These are phyloP conservation scores for Capitulum mitella DNA, from an alignment of 2,888 invertebrate species.

Conservation along the genomic window DNA sequence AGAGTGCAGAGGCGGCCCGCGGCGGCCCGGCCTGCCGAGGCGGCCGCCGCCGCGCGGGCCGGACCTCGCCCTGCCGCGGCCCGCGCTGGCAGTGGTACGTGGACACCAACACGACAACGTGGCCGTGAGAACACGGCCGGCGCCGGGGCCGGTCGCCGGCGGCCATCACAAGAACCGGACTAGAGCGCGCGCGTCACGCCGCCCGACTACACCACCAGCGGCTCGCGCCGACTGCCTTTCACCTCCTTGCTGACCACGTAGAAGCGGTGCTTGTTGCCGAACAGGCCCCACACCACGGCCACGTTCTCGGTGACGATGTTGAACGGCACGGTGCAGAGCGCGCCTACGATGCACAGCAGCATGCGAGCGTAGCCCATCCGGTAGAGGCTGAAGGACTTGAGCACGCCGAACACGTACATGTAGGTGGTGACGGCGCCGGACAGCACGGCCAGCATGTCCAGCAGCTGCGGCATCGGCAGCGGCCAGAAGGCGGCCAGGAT, in stretches of 20 bases:
- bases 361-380: conserved; percentile 74
- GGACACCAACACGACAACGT: too few relatives aligned
- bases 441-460: conserved; percentile 51
- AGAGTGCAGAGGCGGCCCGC: too few relatives aligned
- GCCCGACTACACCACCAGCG: not conserved
- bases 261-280: conserved; percentile 92
- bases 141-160: too few relatives aligned
- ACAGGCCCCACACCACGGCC: conserved; percentile 87
- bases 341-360: conserved; percentile 70
- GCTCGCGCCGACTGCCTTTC: not conserved
- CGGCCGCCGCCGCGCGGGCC: too few relatives aligned
- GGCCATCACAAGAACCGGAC: too few relatives aligned
- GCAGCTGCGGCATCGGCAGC: conserved; percentile 63
- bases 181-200: too few relatives aligned
- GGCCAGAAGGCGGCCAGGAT: conserved; percentile 76
- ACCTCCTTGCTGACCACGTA: conserved; percentile 81
- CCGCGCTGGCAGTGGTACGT: too few relatives aligned
- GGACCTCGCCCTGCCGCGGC: too few relatives aligned
- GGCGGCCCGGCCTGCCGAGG: too few relatives aligned
- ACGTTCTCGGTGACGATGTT: conserved; percentile 91
- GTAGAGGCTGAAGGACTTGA: conserved; percentile 86
- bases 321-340: conserved; percentile 82
- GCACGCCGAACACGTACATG: conserved; percentile 96
- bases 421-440: conserved; percentile 90
- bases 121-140: too few relatives aligned